Base-by-base conservation (phyloP, 2,113 vertebrate genomes). In the Eclectus roratus region DNA sequence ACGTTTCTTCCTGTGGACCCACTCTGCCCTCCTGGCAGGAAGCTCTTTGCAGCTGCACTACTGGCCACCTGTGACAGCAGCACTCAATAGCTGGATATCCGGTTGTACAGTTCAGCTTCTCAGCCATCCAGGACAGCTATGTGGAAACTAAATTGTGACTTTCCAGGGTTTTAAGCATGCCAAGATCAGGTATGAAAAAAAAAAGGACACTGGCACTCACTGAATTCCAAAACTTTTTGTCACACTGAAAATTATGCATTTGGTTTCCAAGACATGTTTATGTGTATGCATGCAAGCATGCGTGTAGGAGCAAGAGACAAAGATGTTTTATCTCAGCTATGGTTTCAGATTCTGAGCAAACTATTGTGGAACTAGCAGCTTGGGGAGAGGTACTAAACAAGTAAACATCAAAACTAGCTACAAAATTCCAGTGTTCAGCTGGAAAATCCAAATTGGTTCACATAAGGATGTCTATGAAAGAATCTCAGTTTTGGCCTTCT, bases 1-100 rank as follows among this genome's bases (percentile, higher is more conserved):
- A 92, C 97, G 85, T 94, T 97, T 97, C 98, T 98, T 98, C 98
- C 98, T 98, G 98, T 97, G 97, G 98, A 97, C 98, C 96, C 47
- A 73, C 58, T 91, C 96, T 97, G 96, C 97, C 97, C 98, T 97
- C 94, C 88, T 90, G 97, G 96, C 97, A 98, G 98, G 98, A 98
- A 96, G 83, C 61, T 93, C 93, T 97, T 97, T 97, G 96, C 99
- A 99, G 98, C 98, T 98, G 98, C 71, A 14, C 58, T 64, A 84
- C 85, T 76, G 97, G 96, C 98, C 98, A 98, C 97, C 98, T 98
- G 98, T 98, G 98, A 98, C 98, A 98, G 97, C 95, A 91, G 96
- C 31, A 31, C 92, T 99, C 98, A 99, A 99, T 98, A 98, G 98
- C 98, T 98, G 98, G 98, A 99, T 99, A 98, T 99, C 99, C 98